Evolutionary conservation across 2,797 vertebrate species (phyloP), one percentile per base, ranked within the genome.

Genomic region (Myiothlypis coronata): DNA sequence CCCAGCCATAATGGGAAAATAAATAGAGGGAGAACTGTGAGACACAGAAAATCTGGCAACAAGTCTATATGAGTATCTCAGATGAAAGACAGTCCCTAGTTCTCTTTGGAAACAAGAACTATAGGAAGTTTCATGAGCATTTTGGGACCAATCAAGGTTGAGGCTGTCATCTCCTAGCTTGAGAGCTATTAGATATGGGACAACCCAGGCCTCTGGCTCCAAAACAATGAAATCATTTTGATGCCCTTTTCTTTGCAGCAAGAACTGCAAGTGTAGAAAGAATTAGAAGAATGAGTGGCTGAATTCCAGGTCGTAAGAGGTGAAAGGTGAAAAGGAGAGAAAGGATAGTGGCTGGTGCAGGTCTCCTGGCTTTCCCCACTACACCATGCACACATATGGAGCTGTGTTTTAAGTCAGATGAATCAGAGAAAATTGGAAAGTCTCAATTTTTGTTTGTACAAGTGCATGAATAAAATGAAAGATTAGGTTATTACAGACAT

Each of bases 61-160:
- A 87, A 78, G 28, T 78, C 49, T 88, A 6, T 60, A 50, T 35
- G 56, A 90, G 43, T 84, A 84, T 88, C 83, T 94, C 77, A 91
- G 74, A 83, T 0, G 0, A 93, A 90, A 97, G 59, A 72, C 12
- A 86, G 83, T 82, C 43, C 49, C 75, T 84, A 81, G 30, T 63
- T 95, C 83, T 90, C 59, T 76, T 90, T 96, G 94, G 86, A 94
- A 96, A 77, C 13, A 68, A 63, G 50, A 72, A 84, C 89, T 77
- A 39, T 26, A 79, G 46, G 70, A 93, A 87, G 60, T 90, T 94
- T 91, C 70, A 91, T 74, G 77, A 77, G 77, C 30, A 57, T 93
- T 94, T 90, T 50, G 93, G 80, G 91, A 93, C 67, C 34, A 72
- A 50, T 82, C 34, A 77, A 70, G n/a, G 65, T 63, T 81, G 59